phyloP scores from a whole-genome alignment of 1,140 invertebrate genomes.

The Protaetia brevitarsis region DNA sequence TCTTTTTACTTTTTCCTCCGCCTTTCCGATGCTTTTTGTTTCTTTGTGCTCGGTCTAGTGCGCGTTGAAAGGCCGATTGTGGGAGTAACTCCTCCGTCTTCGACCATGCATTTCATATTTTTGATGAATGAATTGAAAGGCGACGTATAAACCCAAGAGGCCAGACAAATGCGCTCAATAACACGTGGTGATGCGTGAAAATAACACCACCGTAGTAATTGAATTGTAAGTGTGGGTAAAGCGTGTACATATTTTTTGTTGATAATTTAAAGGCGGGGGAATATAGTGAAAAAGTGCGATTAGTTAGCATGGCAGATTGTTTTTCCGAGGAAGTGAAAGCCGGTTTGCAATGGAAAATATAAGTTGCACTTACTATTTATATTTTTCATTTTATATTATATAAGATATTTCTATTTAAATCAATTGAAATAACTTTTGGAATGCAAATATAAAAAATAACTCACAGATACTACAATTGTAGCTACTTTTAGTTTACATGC shows the following conservation, averaged over 20 bases:
- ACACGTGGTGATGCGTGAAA: constrained; percentile 23
- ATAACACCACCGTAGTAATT: constrained; percentile 20
- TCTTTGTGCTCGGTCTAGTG: constrained; percentile 21
- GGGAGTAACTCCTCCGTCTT: constrained; percentile 25
- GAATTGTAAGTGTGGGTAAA: constrained; percentile 10
- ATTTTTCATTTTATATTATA: too few species aligned
- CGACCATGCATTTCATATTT: constrained; percentile 25
- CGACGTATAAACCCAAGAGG: constrained; percentile 19
- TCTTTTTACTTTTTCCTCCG: background rate
- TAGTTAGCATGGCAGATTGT: too few species aligned
- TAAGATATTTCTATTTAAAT: too few species aligned
- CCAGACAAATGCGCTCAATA: constrained; percentile 21
- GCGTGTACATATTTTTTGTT: background rate
- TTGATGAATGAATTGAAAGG: constrained; percentile 29
- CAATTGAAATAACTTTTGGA: too few species aligned
- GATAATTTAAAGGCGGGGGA: background rate
- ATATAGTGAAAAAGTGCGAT: too few species aligned
- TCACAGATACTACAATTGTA: too few species aligned
- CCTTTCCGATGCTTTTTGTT: constrained; percentile 18
- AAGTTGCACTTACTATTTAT: too few species aligned
- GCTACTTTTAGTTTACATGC: too few species aligned
- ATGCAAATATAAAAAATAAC: too few species aligned
- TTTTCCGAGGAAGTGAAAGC: too few species aligned
- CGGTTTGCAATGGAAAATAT: too few species aligned
- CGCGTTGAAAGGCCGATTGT: constrained; percentile 20